phyloP scores from a whole-genome alignment of 2,888 invertebrate genomes.

The Biston stratarius region DNA sequence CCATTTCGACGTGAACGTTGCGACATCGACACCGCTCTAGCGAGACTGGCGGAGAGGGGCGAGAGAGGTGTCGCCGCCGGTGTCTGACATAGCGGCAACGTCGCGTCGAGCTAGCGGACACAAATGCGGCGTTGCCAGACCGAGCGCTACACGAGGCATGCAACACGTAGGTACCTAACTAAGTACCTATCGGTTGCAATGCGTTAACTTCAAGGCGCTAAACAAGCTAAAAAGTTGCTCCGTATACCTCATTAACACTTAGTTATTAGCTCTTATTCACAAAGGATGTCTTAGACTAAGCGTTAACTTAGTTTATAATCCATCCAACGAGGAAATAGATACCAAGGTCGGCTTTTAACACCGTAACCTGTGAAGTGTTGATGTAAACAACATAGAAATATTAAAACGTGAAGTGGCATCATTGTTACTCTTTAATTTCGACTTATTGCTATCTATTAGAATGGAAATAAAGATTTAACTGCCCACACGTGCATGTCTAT shows the following conservation, averaged over 20 bases:
- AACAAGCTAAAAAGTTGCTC: constrained; percentile 59
- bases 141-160: constrained; percentile 24
- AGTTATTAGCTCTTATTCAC: constrained; percentile 65
- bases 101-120: constrained; percentile 48
- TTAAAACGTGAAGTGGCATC: constrained; percentile 27
- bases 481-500: constrained; percentile 55
- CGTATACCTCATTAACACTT: constrained; percentile 64
- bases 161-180: neutral
- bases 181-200: constrained; percentile 41
- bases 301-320: constrained; percentile 15
- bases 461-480: constrained; percentile 54
- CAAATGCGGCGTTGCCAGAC: constrained; percentile 54
- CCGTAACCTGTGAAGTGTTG: constrained; percentile 6
- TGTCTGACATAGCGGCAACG: constrained; percentile 68
- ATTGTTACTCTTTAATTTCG: constrained; percentile 26
- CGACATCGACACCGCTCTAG: constrained; percentile 73
- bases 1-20: constrained; percentile 67
- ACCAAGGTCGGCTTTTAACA: constrained; percentile 10
- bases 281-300: constrained; percentile 54
- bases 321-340: constrained; percentile 18
- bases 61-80: constrained; percentile 67
- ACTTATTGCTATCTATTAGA: constrained; percentile 40
- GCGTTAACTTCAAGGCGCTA: constrained; percentile 63
- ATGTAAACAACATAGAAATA: constrained; percentile 16
- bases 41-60: constrained; percentile 76